Conservation (phyloP, 2,888 invertebrate species). For the Hypercompe scribonia region DNA sequence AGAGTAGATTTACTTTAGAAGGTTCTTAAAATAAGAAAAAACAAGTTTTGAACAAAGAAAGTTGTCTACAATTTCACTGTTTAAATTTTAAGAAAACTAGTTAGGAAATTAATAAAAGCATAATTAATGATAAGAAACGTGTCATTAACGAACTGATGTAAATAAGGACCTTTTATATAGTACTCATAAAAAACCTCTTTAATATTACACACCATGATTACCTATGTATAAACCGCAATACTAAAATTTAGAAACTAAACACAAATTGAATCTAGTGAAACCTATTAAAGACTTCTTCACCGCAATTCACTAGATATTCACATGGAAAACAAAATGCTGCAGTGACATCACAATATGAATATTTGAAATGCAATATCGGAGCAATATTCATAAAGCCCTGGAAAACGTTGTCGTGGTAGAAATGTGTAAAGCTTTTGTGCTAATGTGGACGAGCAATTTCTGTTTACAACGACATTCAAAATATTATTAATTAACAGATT, state of each 20-base stretch:
- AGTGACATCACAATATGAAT: slow-evolving; percentile 24
- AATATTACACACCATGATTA: too few relatives aligned
- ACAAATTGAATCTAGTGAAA: not conserved
- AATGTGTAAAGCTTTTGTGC: not conserved
- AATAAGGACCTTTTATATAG: too few relatives aligned
- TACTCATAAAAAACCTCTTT: too few relatives aligned
- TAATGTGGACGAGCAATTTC: not conserved
- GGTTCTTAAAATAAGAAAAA: too few relatives aligned
- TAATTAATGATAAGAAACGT: too few relatives aligned
- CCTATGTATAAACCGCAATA: too few relatives aligned
- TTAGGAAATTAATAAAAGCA: too few relatives aligned
- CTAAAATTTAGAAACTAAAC: not conserved
- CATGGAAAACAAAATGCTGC: slow-evolving; percentile 14
- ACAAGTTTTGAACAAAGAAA: too few relatives aligned
- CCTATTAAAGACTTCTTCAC: not conserved
- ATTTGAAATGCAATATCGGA: slow-evolving; percentile 28
- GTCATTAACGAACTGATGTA: too few relatives aligned
- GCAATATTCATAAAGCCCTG: slow-evolving; percentile 26
- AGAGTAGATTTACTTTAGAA: too few relatives aligned
- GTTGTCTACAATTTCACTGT: too few relatives aligned
- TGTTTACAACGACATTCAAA: not conserved
- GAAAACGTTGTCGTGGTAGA: slow-evolving; percentile 14
- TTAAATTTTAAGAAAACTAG: too few relatives aligned
- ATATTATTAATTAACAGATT: not conserved
- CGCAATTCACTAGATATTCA: slow-evolving; percentile 12